phyloP scores from a whole-genome alignment of 2,797 vertebrate species.

The Synaphobranchus kaupii region DNA sequence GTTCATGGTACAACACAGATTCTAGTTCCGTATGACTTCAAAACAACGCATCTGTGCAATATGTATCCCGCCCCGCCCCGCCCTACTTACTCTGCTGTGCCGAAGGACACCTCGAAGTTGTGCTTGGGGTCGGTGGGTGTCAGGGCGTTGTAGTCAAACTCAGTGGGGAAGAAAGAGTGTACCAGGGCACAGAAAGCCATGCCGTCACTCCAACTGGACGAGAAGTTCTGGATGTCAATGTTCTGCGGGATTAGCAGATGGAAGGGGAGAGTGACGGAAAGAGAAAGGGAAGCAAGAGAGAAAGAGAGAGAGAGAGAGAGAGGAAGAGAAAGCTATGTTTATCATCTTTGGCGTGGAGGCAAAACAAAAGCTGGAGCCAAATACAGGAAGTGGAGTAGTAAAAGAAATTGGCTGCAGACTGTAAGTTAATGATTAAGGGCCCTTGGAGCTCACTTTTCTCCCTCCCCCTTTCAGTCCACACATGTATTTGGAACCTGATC shows the following conservation, averaged over 20 bases:
- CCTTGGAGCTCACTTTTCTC: background rate
- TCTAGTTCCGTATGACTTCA: background rate
- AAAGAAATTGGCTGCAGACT: background rate
- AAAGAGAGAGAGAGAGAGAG: background rate
- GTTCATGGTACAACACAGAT: background rate
- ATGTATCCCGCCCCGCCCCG: background rate
- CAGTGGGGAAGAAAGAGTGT: slow-evolving; percentile 93
- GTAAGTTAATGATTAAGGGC: background rate
- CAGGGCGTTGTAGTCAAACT: slow-evolving; percentile 86
- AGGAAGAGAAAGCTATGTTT: background rate
- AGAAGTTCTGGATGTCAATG: slow-evolving; percentile 95
- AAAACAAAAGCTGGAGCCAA: background rate
- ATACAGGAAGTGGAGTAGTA: background rate
- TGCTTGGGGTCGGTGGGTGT: slow-evolving; percentile 78
- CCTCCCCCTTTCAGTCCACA: background rate
- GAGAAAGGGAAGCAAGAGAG: background rate
- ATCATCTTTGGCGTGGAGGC: background rate
- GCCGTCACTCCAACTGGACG: slow-evolving; percentile 91
- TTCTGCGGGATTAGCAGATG: slow-evolving; percentile 68
- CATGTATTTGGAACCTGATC: background rate
- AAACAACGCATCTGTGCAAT: no score
- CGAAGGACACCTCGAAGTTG: slow-evolving; percentile 90
- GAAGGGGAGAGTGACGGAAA: background rate
- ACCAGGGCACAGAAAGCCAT: slow-evolving; percentile 96
- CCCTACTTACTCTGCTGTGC: slow-evolving; percentile 85